Base-by-base conservation (phyloP, 2,888 invertebrate genomes). In the Chaetogeoica ovagalla region DNA sequence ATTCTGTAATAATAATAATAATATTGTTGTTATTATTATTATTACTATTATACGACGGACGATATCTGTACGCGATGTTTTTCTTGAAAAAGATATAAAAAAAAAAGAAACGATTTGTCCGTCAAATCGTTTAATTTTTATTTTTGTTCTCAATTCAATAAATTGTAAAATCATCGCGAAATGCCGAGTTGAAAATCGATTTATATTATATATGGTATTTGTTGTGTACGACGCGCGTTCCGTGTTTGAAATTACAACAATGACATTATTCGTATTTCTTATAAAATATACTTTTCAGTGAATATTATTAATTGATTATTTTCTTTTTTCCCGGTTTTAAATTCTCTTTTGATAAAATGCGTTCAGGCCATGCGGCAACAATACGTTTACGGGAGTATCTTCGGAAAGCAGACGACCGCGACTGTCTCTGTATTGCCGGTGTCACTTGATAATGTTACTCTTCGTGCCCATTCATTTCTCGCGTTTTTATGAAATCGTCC, bases 331-430 rank as follows among this genome's bases (percentile, higher is more conserved):
- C 48, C 7, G 39, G 39, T 65, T 66, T 74, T 62, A 73, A 39
- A 37, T 30, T 7, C 7, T 37, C 52, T 62, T 74, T 74, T 65
- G 39, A 55, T 39, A 74, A 9, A 74, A 65, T 65, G 63, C 19
- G 8, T 57, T 57, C 21, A 6, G 55, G 19, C 19, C 17, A 21
- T 5, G 39, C 17, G 2, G 37, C 39, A 11, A 21, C 21, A 23
- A 66, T 75, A 23, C 13, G 15, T 7, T 65, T 43, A 57, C 43
- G 57, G 57, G 66, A 74, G 57, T 65, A 13, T 65, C n/a, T 66
- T 74, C 57, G 65, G 74, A 66, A 57, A 48, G n/a, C n/a, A 57
- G 55, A 74, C 8, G 55, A 74, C 8, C 6, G 57, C 48, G 55
- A 65, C 7, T 6, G 57, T 59, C 57, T 59, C 65, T n/a, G 43